These are phyloP conservation scores for Pyrochroa serraticornis DNA, from an alignment of 2,888 invertebrate species.

Conservation along the genomic window DNA sequence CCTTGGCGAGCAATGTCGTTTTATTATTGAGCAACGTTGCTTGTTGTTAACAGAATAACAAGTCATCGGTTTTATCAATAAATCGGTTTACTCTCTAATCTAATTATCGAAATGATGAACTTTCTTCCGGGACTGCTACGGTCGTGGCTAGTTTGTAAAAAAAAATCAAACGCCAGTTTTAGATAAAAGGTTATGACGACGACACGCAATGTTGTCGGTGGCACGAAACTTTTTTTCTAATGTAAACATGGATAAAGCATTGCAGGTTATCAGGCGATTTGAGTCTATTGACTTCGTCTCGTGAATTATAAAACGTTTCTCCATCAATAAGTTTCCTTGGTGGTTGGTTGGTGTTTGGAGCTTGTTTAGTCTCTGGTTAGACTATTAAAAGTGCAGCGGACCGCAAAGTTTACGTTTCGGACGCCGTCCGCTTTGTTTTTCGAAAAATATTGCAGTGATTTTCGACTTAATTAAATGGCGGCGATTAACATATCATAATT, in stretches of 20 bases:
- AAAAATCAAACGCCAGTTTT: no score
- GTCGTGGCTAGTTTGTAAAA: background rate
- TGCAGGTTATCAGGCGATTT: no score
- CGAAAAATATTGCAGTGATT: slow-evolving; percentile 1
- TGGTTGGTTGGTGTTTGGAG: background rate
- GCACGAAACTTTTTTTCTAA: no score
- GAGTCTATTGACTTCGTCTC: no score
- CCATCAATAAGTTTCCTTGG: background rate
- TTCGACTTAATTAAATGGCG: background rate
- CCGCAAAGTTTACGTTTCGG: no score
- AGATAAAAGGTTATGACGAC: no score
- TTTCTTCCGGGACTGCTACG: background rate
- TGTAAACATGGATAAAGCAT: no score
- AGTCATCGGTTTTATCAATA: background rate
- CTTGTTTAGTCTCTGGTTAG: slow-evolving; percentile 16
- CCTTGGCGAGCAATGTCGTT: slow-evolving; percentile 30
- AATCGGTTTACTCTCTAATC: background rate
- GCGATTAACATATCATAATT: background rate
- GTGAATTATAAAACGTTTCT: background rate
- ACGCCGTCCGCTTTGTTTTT: background rate
- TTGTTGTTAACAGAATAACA: no score
- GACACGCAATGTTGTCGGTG: no score
- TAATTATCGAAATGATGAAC: background rate
- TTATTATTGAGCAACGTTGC: slow-evolving; percentile 6
- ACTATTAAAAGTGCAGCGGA: slow-evolving; percentile 2